Evolutionary conservation across 2,797 vertebrate species (phyloP).

Genomic region (Gadopsis marmoratus): DNA sequence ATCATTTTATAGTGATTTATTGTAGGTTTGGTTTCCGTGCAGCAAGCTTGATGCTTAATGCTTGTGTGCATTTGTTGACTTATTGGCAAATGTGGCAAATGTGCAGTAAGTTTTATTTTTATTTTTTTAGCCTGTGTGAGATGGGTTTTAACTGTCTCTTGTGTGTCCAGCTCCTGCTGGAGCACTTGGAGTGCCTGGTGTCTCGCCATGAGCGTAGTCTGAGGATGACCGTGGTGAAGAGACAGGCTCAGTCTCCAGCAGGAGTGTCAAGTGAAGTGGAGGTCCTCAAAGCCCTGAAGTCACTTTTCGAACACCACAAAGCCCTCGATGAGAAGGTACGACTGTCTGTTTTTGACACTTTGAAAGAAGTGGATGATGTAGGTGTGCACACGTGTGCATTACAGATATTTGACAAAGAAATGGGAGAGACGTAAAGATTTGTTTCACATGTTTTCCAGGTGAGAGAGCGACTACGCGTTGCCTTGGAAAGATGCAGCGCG

Average conservation of each 20-base stretch:
- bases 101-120: not conserved
- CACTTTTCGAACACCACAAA: conserved; percentile 98
- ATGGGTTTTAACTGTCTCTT: not conserved
- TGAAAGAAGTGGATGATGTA: not conserved
- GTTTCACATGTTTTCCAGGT: conserved; percentile 81
- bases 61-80: not conserved
- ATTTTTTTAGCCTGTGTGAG: not conserved
- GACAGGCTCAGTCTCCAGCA: conserved; percentile 96
- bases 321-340: conserved; percentile 97
- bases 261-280: conserved; percentile 98
- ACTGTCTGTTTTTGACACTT: not conserved
- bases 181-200: conserved; percentile 97
- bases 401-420: not conserved
- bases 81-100: not conserved
- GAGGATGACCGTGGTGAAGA: conserved; percentile 97
- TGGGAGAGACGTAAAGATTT: not conserved
- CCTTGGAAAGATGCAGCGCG: conserved; percentile 95
- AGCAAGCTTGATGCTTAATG: not conserved
- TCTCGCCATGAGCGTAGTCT: conserved; percentile 96
- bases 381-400: not conserved
- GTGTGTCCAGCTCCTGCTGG: conserved; percentile 89
- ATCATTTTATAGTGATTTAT: not conserved
- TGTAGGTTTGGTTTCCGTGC: not conserved
- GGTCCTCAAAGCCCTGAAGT: conserved; percentile 98
- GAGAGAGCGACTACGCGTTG: conserved; percentile 93